Conservation (phyloP, 2,113 vertebrate genomes). For the Noctilio leporinus region DNA sequence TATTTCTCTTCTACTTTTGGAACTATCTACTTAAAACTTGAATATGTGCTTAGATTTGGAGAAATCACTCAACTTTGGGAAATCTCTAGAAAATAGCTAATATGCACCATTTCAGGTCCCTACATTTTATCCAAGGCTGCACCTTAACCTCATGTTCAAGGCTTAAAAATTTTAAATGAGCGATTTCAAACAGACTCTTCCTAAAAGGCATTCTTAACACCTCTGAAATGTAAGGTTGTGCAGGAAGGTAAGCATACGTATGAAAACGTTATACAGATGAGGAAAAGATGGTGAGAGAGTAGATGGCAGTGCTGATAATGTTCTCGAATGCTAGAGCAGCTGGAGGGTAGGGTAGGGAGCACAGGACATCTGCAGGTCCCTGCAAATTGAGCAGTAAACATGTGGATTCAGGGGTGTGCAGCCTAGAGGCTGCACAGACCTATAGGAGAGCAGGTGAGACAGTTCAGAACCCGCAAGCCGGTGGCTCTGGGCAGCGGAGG, state of each 20-base stretch:
- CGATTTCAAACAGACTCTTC: neutral
- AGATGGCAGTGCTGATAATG: too few relatives aligned
- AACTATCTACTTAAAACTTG: neutral
- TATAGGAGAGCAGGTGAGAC: too few relatives aligned
- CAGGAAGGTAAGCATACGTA: neutral
- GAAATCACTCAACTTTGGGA: neutral
- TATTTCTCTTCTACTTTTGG: conserved; percentile 3
- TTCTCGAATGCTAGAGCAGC: too few relatives aligned
- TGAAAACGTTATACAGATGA: neutral
- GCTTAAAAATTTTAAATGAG: neutral
- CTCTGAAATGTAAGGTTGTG: neutral
- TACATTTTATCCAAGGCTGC: neutral
- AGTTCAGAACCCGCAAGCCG: too few relatives aligned
- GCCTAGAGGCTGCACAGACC: too few relatives aligned
- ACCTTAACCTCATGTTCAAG: neutral
- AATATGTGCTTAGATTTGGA: neutral
- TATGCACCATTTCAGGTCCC: neutral
- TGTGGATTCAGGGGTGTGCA: too few relatives aligned
- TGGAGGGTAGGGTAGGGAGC: too few relatives aligned
- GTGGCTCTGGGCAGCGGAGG: too few relatives aligned
- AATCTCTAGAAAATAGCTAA: neutral
- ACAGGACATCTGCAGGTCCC: too few relatives aligned
- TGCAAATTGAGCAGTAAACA: too few relatives aligned
- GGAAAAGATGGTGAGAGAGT: too few relatives aligned
- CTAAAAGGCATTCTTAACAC: neutral